Percentiles rank a stretch among this genome's conserved stretches.
Conservation (phyloP, 2,888 invertebrate genomes). For the Sepiola atlantica region DNA sequence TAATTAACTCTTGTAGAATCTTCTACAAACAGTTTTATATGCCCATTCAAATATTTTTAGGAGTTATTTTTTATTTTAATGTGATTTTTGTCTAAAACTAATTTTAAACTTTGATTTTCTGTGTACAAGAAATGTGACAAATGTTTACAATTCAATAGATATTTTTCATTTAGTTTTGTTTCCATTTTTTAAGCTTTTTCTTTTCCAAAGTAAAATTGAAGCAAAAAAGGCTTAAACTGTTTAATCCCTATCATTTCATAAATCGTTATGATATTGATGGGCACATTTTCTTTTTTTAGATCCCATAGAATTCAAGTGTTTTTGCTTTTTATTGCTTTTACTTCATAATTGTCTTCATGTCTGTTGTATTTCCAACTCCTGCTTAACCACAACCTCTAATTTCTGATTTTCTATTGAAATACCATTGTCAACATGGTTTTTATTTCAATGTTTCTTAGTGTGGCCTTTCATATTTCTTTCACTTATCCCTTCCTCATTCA, state of each 20-base stretch:
- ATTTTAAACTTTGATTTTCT: not conserved
- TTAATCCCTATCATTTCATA: not conserved
- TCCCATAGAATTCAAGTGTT: not conserved
- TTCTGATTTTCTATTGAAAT: not conserved
- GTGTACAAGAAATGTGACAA: not conserved
- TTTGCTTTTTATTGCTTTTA: not conserved
- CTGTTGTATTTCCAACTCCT: not conserved
- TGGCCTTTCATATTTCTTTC: not conserved
- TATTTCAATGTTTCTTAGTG: conserved; percentile 32
- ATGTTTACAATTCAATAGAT: not conserved
- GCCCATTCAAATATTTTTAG: not conserved
- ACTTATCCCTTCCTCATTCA: not conserved
- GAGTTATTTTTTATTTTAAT: not conserved
- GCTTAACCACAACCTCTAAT: not conserved
- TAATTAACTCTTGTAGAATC: not conserved
- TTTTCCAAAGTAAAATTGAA: not conserved
- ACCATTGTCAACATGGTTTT: not conserved
- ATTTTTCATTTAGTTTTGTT: conserved; percentile 12
- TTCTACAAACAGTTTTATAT: not conserved
- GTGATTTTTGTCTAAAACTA: not conserved
- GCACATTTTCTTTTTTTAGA: not conserved
- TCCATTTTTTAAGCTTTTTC: not conserved
- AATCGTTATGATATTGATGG: not conserved
- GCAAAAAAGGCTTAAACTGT: not conserved
- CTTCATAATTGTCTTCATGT: not conserved